These are phyloP conservation scores for Peromyscus californicus DNA, from an alignment of 2,113 vertebrate species.

Conservation along the genomic window DNA sequence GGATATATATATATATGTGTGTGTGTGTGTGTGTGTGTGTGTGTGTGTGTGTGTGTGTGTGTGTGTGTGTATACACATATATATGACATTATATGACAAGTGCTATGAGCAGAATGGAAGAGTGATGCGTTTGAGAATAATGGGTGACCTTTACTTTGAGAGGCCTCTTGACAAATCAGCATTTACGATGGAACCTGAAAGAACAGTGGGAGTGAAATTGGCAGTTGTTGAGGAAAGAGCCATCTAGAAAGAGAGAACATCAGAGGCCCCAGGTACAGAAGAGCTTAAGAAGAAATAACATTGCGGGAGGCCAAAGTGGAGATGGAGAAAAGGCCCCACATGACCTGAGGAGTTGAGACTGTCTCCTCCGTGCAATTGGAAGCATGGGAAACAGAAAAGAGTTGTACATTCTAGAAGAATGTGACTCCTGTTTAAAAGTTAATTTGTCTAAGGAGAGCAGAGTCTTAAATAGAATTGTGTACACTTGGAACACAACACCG, in stretches of 20 bases:
- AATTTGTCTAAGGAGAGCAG: constrained; percentile 47
- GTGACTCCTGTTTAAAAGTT: constrained; percentile 14
- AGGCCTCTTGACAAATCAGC: not conserved
- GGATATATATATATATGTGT: not conserved
- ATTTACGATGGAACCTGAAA: not conserved
- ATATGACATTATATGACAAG: constrained; percentile 15
- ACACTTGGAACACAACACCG: not conserved
- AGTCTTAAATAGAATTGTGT: constrained; percentile 45
- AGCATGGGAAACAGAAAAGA: not conserved
- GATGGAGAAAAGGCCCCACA: not conserved
- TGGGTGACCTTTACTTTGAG: not conserved
- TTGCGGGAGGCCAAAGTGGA: accelerated
- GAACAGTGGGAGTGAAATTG: not conserved
- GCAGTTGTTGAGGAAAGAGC: not conserved
- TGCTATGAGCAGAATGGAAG: not conserved
- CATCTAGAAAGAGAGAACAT: not conserved
- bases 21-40: not conserved
- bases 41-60: not conserved
- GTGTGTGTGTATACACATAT: no score
- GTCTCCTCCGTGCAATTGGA: not conserved
- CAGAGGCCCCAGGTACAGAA: not conserved
- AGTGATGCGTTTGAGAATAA: not conserved
- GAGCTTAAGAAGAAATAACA: not conserved
- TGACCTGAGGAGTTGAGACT: not conserved
- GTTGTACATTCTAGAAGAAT: constrained; percentile 29